Evolutionary conservation across 2,888 invertebrate genomes (phyloP).

Genomic region (Flabesymbios commensalis): DNA sequence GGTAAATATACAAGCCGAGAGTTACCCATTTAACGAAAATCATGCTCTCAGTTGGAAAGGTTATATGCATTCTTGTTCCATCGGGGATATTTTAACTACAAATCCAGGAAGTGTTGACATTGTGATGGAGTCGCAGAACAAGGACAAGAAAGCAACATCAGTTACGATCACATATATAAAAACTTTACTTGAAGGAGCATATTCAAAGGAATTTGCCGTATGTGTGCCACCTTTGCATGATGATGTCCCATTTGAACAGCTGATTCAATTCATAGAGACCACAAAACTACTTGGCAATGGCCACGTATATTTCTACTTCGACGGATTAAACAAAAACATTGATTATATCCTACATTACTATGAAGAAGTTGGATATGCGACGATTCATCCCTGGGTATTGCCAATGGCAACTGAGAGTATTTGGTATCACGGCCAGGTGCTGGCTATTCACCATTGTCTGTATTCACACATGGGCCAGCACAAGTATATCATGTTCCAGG

Average conservation of each 20-base stretch:
- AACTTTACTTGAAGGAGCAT: neutral
- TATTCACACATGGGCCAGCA: constrained; percentile 48
- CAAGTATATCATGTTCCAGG: constrained; percentile 46
- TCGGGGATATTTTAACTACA: neutral
- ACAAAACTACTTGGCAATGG: constrained; percentile 48
- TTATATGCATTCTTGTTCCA: neutral
- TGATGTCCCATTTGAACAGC: constrained; percentile 32
- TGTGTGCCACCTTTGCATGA: constrained; percentile 55
- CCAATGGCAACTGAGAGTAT: constrained; percentile 32
- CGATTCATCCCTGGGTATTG: constrained; percentile 44
- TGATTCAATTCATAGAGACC: constrained; percentile 53
- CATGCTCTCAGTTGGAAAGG: no score
- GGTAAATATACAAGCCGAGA: no score
- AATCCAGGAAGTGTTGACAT: constrained; percentile 4
- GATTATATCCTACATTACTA: neutral
- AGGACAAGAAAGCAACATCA: neutral
- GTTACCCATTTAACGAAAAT: no score
- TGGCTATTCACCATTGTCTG: constrained; percentile 53
- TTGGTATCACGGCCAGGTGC: constrained; percentile 54
- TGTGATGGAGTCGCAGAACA: no score
- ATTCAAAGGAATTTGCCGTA: constrained; percentile 36
- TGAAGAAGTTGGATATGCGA: constrained; percentile 27
- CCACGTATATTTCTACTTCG: constrained; percentile 48
- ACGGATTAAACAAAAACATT: neutral
- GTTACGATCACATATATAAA: neutral